A percentile compares a stretch with the other conserved stretches of the same genome.
Evolutionary conservation across 2,113 vertebrate species (phyloP).

Genomic region (Diphyllodes magnificus): DNA sequence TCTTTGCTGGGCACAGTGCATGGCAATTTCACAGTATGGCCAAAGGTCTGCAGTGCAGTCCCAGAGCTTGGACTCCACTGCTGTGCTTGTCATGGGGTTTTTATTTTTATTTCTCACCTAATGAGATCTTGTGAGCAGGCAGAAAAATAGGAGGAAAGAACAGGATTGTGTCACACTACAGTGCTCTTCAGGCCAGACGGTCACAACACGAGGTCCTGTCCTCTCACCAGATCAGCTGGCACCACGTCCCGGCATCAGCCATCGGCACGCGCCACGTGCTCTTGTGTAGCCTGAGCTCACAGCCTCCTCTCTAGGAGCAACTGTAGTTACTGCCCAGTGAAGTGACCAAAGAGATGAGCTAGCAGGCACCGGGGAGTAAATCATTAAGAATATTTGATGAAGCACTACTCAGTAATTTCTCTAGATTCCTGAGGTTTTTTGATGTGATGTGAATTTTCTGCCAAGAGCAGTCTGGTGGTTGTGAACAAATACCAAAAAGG

Average conservation of each 20-base stretch:
- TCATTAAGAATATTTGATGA: background rate
- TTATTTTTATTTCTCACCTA: background rate
- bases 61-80: background rate
- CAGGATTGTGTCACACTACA: background rate
- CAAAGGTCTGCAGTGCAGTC: background rate
- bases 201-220: background rate
- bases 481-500: background rate
- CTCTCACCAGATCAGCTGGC: background rate
- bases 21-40: background rate
- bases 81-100: background rate
- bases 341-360: background rate
- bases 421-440: background rate
- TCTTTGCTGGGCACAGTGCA: background rate
- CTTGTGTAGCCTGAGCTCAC: background rate
- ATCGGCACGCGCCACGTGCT: rapidly evolving
- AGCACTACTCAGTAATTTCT: background rate
- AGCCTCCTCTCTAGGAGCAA: background rate
- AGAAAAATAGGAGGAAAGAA: background rate
- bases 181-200: background rate
- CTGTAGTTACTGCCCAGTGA: background rate
- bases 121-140: background rate
- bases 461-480: background rate
- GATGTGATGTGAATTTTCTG: background rate
- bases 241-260: rapidly evolving
- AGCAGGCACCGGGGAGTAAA: background rate